Percentiles rank a stretch among this genome's conserved stretches.
Conservation (phyloP, 2,888 invertebrate genomes). For the Phortica okadai region DNA sequence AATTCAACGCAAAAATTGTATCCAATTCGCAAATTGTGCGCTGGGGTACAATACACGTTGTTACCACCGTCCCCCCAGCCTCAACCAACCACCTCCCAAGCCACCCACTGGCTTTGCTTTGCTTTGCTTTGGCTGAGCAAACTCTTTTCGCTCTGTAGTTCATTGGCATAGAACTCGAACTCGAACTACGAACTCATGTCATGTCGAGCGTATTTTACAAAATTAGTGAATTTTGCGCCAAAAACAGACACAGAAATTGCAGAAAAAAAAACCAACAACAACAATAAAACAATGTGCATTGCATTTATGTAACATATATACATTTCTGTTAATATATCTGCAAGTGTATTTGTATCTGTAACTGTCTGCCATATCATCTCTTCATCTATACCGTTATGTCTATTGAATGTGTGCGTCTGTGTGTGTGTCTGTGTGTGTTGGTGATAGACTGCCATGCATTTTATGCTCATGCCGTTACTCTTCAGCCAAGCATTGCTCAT, state of each 20-base stretch:
- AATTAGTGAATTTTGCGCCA: slow-evolving; percentile 63
- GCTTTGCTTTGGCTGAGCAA: background rate
- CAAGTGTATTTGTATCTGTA: background rate
- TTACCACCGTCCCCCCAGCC: slow-evolving; percentile 27
- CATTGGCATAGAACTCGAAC: too few relatives aligned
- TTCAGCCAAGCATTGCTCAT: too few relatives aligned
- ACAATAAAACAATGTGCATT: background rate
- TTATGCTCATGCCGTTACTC: too few relatives aligned
- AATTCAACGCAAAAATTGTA: slow-evolving; percentile 69
- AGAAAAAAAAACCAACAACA: background rate
- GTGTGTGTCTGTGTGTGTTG: too few relatives aligned
- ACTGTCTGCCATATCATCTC: background rate
- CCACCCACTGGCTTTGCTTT: background rate
- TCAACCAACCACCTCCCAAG: background rate
- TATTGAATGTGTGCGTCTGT: background rate
- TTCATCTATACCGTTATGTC: background rate
- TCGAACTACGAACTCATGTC: slow-evolving; percentile 33
- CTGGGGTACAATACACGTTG: slow-evolving; percentile 41
- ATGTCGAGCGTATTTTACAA: slow-evolving; percentile 64
- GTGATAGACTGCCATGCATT: too few relatives aligned
- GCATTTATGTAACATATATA: slow-evolving; percentile 27
- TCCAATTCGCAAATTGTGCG: slow-evolving; percentile 69
- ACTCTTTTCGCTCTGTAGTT: background rate
- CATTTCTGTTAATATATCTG: slow-evolving; percentile 30
- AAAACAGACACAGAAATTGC: slow-evolving; percentile 46